Conservation (phyloP, 2,113 vertebrate genomes). For the Pseudopipra pipra region DNA sequence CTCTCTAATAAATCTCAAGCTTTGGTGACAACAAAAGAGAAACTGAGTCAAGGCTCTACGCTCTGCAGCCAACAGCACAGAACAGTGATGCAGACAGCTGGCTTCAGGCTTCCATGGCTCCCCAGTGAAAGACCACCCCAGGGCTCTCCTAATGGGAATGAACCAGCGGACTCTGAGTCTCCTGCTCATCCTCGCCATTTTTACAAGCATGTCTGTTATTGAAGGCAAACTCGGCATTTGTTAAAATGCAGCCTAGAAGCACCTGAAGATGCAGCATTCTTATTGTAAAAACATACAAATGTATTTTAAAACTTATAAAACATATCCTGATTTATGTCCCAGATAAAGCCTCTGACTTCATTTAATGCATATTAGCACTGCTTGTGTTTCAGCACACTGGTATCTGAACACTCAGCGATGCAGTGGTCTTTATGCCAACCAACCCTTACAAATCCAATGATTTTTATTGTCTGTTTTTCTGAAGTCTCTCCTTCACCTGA, state of each 20-base stretch:
- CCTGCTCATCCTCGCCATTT: neutral
- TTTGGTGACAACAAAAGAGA: neutral
- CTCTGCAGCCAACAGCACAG: neutral
- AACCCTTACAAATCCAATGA: neutral
- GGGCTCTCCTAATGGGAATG: neutral
- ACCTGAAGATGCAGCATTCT: neutral
- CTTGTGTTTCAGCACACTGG: neutral
- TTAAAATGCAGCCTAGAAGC: neutral
- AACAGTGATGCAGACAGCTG: neutral
- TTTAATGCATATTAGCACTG: neutral
- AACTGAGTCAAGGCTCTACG: neutral
- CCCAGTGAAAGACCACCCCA: neutral
- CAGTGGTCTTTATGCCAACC: neutral
- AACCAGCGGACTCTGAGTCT: neutral
- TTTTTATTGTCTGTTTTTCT: neutral
- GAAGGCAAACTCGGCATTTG: neutral
- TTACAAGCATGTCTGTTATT: neutral
- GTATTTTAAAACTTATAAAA: neutral
- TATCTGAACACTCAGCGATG: neutral
- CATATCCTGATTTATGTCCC: neutral
- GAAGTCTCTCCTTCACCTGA: constrained; percentile 20
- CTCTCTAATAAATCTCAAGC: neutral
- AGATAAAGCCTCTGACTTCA: neutral
- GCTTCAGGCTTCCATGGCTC: neutral
- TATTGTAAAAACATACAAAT: neutral